phyloP scores from a whole-genome alignment of 2,797 vertebrate species.

The Garrulus glandarius region DNA sequence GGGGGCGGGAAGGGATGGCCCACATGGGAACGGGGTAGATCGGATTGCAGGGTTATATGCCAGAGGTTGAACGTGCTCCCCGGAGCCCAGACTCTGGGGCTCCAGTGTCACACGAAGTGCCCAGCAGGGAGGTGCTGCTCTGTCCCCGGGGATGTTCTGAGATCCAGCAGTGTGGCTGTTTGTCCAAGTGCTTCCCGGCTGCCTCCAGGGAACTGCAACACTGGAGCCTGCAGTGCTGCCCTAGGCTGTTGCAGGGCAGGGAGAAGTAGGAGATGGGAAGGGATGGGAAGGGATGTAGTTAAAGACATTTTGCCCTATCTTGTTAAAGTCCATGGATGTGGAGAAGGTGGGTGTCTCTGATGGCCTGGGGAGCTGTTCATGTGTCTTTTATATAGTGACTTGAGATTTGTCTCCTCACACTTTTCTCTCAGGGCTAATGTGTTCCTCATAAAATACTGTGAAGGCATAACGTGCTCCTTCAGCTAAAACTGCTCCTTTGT shows the following conservation, averaged over 20 bases:
- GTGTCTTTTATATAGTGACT: neutral
- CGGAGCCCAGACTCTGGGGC: neutral
- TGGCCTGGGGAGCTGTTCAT: neutral
- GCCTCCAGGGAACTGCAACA: neutral
- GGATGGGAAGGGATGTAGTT: neutral
- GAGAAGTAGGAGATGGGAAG: neutral
- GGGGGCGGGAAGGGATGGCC: neutral
- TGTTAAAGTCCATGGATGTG: fast-evolving
- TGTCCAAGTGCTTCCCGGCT: neutral
- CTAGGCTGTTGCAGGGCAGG: neutral
- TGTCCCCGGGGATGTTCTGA: neutral
- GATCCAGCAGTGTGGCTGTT: neutral
- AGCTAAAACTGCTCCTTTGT: neutral
- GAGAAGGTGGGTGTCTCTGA: neutral
- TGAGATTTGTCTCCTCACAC: neutral
- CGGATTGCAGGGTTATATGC: constrained; percentile 28
- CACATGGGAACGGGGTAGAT: neutral
- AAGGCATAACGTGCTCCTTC: constrained; percentile 4
- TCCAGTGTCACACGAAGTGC: neutral
- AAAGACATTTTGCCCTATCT: neutral
- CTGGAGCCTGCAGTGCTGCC: neutral
- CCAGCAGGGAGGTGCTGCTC: neutral
- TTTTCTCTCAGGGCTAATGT: neutral
- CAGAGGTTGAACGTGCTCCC: constrained; percentile 54
- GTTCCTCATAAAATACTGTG: neutral